Percentiles rank a stretch among this genome's conserved stretches.
These are phyloP conservation scores for Myodes glareolus DNA, from an alignment of 2,113 vertebrate genomes.

Conservation along the genomic window DNA sequence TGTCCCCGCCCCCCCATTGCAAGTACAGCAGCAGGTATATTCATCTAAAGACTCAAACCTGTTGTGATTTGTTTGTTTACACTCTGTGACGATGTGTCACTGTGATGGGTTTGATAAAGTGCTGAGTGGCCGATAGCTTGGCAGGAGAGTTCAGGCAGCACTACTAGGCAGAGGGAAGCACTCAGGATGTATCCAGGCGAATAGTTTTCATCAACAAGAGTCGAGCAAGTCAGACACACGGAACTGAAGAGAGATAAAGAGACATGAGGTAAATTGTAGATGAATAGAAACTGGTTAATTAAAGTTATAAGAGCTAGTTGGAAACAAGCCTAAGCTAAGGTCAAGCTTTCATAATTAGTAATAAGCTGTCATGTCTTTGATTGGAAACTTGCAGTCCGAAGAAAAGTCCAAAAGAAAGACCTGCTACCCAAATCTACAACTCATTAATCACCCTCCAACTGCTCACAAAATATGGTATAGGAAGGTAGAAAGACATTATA, in stretches of 20 bases:
- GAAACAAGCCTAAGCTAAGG: not conserved
- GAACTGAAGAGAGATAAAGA: not conserved
- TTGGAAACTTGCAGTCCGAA: not conserved
- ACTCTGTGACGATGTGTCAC: not conserved
- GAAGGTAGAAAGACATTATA: not conserved
- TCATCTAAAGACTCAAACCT: not conserved
- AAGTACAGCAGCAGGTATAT: not conserved
- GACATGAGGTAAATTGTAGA: not conserved
- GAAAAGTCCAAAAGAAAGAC: not conserved
- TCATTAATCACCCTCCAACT: not conserved
- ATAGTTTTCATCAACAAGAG: not conserved
- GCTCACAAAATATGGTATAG: not conserved
- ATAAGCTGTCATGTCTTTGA: not conserved
- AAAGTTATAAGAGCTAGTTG: not conserved
- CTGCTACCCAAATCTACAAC: not conserved
- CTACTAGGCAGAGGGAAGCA: not conserved
- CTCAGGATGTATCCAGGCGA: not conserved
- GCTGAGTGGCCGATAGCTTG: not conserved
- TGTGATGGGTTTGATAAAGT: not conserved
- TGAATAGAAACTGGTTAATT: not conserved
- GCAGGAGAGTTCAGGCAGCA: not conserved
- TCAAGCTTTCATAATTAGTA: not conserved
- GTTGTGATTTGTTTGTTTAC: not conserved
- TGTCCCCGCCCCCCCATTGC: not conserved
- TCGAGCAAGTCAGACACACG: not conserved